A percentile compares a stretch with the other conserved stretches of the same genome.
phyloP scores from a whole-genome alignment of 2,888 invertebrate species.

The Apamea sordens region DNA sequence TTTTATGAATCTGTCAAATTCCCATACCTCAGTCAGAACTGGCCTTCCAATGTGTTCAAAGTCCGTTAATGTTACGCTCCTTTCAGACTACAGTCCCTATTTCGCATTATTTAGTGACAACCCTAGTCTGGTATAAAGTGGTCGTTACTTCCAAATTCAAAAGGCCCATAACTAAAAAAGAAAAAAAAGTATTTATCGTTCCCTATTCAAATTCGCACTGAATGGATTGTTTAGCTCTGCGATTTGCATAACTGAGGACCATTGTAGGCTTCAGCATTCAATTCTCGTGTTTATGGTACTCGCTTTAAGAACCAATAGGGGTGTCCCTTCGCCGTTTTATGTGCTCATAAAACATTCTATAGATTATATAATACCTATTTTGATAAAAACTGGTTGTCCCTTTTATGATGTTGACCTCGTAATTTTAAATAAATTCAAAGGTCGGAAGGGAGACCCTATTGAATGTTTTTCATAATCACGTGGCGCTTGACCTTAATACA shows the following conservation, averaged over 20 bases:
- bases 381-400: conserved; percentile 76
- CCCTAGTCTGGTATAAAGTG: conserved; percentile 38
- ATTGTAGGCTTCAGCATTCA: conserved; percentile 47
- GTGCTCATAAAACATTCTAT: conserved; percentile 56
- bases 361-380: conserved; percentile 79
- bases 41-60: neutral
- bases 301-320: conserved; percentile 48
- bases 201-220: conserved; percentile 53
- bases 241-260: conserved; percentile 55
- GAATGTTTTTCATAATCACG: conserved; percentile 80
- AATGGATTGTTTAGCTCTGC: conserved; percentile 65
- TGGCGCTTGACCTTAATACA: conserved; percentile 76
- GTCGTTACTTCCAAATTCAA: conserved; percentile 43
- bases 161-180: conserved; percentile 32
- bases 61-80: neutral
- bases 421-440: conserved; percentile 80
- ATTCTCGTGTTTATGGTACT: conserved; percentile 48
- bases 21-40: neutral
- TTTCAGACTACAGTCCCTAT: neutral
- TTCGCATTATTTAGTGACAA: conserved; percentile 11
- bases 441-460: conserved; percentile 82
- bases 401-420: conserved; percentile 82
- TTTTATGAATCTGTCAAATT: neutral
- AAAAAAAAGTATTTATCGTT: conserved; percentile 22
- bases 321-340: conserved; percentile 29